Evolutionary conservation across 2,113 vertebrate genomes (phyloP).

Genomic region (Murina feae): DNA sequence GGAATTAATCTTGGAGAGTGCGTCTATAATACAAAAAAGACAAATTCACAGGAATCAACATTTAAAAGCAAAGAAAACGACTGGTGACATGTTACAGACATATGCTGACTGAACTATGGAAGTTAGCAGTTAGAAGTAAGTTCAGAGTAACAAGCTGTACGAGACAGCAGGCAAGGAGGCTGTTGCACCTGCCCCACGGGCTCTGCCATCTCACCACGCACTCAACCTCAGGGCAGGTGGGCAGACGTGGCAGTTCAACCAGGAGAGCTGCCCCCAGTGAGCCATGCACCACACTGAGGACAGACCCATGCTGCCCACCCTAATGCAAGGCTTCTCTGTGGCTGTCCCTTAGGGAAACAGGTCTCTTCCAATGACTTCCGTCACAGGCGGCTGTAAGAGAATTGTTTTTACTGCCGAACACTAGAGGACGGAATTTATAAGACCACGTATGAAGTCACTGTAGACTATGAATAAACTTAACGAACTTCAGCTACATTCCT

Average conservation of each 20-base stretch:
- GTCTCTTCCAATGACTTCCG: fast-evolving
- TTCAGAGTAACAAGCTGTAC: neutral
- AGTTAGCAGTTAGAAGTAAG: neutral
- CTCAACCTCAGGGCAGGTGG: neutral
- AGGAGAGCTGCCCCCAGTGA: neutral
- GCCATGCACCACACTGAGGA: neutral
- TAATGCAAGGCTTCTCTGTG: fast-evolving
- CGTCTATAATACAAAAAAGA: constrained; percentile 79
- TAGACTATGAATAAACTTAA: neutral
- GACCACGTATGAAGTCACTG: fast-evolving
- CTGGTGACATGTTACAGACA: neutral
- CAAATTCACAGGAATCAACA: constrained; percentile 34
- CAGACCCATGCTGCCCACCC: neutral
- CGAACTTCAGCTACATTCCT: neutral
- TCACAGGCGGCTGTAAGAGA: fast-evolving
- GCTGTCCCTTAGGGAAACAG: fast-evolving
- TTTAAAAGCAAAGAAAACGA: constrained; percentile 21
- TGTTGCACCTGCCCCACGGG: neutral
- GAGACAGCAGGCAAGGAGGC: neutral
- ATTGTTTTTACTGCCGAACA: neutral
- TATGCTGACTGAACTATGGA: neutral
- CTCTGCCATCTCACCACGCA: neutral
- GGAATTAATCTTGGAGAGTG: constrained; percentile 86
- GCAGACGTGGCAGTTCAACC: neutral
- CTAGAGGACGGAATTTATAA: neutral